Conservation (phyloP, 1,140 invertebrate genomes). For the Bombus turneri region DNA sequence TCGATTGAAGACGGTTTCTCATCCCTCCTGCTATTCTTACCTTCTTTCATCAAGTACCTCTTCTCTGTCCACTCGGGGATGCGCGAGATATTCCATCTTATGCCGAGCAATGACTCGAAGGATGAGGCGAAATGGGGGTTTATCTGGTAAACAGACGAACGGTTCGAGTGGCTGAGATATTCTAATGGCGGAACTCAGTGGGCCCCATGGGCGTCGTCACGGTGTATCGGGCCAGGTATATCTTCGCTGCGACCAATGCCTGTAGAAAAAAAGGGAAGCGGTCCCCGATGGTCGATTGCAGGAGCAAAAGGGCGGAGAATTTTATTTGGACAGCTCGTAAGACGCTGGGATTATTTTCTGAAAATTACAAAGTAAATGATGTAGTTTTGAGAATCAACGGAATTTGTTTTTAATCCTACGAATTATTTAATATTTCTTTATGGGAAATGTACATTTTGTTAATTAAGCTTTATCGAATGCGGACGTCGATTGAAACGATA, state of each 20-base stretch:
- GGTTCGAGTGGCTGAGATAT: slow-evolving; percentile 78
- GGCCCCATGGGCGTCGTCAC: slow-evolving; percentile 76
- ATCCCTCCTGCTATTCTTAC: slow-evolving; percentile 20
- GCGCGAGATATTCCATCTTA: slow-evolving; percentile 23
- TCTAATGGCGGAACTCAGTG: slow-evolving; percentile 76
- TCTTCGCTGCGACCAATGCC: slow-evolving; percentile 68
- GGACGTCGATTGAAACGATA: too few relatives aligned
- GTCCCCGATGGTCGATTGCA: slow-evolving; percentile 71
- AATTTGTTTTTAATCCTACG: neutral
- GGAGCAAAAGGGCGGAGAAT: neutral
- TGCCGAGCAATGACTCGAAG: neutral
- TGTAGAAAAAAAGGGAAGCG: slow-evolving; percentile 48
- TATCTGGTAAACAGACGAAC: slow-evolving; percentile 75
- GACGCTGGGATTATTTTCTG: neutral
- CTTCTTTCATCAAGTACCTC: slow-evolving; percentile 45
- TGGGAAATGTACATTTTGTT: neutral
- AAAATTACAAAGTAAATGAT: neutral
- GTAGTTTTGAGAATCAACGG: neutral
- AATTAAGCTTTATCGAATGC: neutral
- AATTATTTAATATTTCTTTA: neutral
- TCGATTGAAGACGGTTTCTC: slow-evolving; percentile 41
- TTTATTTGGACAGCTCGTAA: neutral
- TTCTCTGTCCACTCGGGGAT: slow-evolving; percentile 38
- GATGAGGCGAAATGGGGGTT: slow-evolving; percentile 30
- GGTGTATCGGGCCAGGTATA: slow-evolving; percentile 74